Evolutionary conservation across 2,888 invertebrate genomes (phyloP).

Genomic region (Mesoligia furuncula): DNA sequence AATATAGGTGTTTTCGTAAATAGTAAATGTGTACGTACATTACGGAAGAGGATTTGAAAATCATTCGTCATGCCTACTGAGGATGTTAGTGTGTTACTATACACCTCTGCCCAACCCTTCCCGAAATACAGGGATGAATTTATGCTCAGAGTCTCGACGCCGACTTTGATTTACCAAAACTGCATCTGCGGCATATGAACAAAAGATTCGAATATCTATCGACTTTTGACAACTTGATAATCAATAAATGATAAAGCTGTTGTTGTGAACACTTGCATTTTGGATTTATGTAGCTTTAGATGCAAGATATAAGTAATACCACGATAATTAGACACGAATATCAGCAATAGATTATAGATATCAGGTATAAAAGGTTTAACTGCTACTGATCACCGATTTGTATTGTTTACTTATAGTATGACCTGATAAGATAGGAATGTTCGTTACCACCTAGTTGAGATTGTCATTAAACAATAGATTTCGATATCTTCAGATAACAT

Average conservation of each 20-base stretch:
- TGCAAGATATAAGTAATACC: slow-evolving; percentile 21
- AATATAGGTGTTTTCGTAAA: no score
- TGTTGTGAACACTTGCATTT: background rate
- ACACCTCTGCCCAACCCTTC: background rate
- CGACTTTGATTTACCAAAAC: background rate
- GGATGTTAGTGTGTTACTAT: background rate
- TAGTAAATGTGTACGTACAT: no score
- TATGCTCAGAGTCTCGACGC: background rate
- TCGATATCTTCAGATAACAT: background rate
- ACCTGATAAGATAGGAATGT: slow-evolving; percentile 32
- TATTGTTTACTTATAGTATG: slow-evolving; percentile 20
- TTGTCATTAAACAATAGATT: slow-evolving; percentile 12
- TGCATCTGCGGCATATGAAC: background rate
- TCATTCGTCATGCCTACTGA: no score
- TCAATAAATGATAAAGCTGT: slow-evolving; percentile 9
- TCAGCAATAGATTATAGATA: slow-evolving; percentile 18
- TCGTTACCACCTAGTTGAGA: slow-evolving; percentile 1
- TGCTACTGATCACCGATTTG: background rate
- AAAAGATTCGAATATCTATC: background rate
- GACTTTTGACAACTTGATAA: background rate
- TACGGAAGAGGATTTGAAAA: no score
- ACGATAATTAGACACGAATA: slow-evolving; percentile 20
- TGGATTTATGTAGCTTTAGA: slow-evolving; percentile 1
- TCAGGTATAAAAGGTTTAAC: slow-evolving; percentile 11
- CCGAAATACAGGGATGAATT: background rate